A percentile compares a stretch with the other conserved stretches of the same genome.
Conservation (phyloP, 1,140 invertebrate genomes). For the Tetraneura akinire region DNA sequence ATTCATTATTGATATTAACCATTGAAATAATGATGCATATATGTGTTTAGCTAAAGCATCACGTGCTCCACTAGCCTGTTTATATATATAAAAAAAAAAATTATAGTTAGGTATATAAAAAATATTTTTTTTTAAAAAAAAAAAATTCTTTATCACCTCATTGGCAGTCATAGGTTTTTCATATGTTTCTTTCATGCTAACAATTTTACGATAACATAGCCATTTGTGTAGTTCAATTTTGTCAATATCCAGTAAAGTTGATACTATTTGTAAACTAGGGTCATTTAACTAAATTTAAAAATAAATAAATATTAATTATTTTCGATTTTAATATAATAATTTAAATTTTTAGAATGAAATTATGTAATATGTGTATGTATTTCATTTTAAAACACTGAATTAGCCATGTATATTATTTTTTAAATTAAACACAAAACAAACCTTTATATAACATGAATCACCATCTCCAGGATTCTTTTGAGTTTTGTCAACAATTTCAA, state of each 20-base stretch:
- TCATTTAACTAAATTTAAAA: constrained; percentile 65
- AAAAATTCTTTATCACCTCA: constrained; percentile 58
- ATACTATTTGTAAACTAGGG: constrained; percentile 68
- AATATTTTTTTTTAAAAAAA: too few species aligned
- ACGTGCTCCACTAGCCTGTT: constrained; percentile 74
- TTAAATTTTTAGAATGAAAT: too few species aligned
- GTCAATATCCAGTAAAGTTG: constrained; percentile 77
- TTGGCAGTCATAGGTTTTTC: constrained; percentile 76
- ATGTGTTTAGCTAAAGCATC: constrained; percentile 96
- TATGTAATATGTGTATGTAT: too few species aligned
- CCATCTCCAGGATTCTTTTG: constrained; percentile 54
- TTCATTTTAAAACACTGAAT: not conserved
- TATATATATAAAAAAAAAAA: constrained; percentile 3
- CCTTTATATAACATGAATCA: constrained; percentile 64
- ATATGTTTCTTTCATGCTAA: constrained; percentile 81
- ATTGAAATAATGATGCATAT: constrained; percentile 91
- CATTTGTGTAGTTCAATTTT: constrained; percentile 76
- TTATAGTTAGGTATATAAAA: constrained; percentile 24
- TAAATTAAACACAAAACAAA: constrained; percentile 41
- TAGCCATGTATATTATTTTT: too few species aligned
- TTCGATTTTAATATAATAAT: too few species aligned
- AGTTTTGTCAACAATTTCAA: constrained; percentile 64
- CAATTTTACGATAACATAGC: constrained; percentile 87
- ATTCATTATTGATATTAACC: constrained; percentile 88
- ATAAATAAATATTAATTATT: not conserved